phyloP scores from a whole-genome alignment of 1,140 invertebrate species.

The Drosophila sturtevanti region DNA sequence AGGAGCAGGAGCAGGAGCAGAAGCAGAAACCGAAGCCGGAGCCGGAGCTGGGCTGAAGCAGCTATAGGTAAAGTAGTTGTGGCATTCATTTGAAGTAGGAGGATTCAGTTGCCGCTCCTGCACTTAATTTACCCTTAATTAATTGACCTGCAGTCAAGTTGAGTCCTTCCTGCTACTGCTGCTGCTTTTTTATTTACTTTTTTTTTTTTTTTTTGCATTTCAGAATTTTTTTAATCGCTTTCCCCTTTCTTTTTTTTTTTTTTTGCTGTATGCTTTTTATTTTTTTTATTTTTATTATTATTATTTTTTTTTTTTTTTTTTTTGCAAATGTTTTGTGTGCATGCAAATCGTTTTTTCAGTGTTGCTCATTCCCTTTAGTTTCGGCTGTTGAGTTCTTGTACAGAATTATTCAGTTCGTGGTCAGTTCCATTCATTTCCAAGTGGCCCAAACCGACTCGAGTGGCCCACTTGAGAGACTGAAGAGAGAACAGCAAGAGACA shows the following conservation, averaged over 20 bases:
- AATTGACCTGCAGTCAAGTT: constrained; percentile 75
- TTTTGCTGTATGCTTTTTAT: neutral
- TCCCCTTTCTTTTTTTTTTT: constrained; percentile 10
- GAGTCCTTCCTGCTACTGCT: constrained; percentile 43
- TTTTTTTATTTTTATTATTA: constrained; percentile 8
- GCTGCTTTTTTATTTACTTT: neutral
- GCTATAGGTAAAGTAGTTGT: constrained; percentile 23
- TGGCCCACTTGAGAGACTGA: constrained; percentile 59
- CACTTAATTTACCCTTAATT: constrained; percentile 80
- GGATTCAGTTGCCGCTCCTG: constrained; percentile 47
- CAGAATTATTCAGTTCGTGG: constrained; percentile 43
- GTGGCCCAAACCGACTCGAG: constrained; percentile 51
- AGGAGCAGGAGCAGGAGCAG: constrained; percentile 12
- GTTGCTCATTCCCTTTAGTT: constrained; percentile 42
- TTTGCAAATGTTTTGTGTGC: constrained; percentile 78
- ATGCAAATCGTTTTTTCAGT: constrained; percentile 71
- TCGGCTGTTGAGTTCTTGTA: constrained; percentile 19
- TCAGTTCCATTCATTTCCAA: constrained; percentile 66
- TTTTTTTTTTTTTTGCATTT: no score
- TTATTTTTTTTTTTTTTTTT: constrained; percentile 19
- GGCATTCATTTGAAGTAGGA: constrained; percentile 13
- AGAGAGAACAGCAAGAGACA: neutral
- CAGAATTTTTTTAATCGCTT: constrained; percentile 28
- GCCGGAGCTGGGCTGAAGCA: constrained; percentile 15
- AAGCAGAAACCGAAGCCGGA: neutral